Evolutionary conservation across 1,140 invertebrate genomes (phyloP).

Genomic region (Dreissena rostriformis): DNA sequence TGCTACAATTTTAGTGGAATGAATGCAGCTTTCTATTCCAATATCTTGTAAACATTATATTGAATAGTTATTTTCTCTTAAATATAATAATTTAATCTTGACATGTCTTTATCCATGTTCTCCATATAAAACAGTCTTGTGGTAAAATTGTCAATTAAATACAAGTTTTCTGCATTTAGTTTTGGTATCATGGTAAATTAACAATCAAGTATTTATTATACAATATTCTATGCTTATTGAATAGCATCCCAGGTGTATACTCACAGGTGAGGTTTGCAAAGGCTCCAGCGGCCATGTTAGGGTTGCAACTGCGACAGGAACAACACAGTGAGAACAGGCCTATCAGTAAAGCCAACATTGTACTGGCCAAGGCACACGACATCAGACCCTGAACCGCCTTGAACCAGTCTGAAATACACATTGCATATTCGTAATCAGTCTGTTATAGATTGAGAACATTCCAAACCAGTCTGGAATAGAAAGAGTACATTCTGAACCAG

Average conservation of each 20-base stretch:
- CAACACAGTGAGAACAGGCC: slow-evolving; percentile 77
- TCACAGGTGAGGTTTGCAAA: slow-evolving; percentile 77
- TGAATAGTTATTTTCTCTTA: too few relatives aligned
- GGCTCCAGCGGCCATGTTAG: slow-evolving; percentile 73
- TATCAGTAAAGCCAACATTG: slow-evolving; percentile 72
- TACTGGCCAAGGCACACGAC: slow-evolving; percentile 73
- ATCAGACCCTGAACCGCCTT: slow-evolving; percentile 78
- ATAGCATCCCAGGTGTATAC: slow-evolving; percentile 49
- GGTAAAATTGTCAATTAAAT: too few relatives aligned
- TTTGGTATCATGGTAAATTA: not conserved
- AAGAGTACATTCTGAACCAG: not conserved
- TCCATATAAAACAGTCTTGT: too few relatives aligned
- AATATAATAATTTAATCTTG: too few relatives aligned
- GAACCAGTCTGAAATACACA: slow-evolving; percentile 75
- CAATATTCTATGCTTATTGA: not conserved
- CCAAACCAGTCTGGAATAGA: not conserved
- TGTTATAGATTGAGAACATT: not conserved
- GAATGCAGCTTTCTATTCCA: too few relatives aligned
- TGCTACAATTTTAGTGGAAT: too few relatives aligned
- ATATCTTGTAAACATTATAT: too few relatives aligned
- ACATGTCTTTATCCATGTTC: too few relatives aligned
- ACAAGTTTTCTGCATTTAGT: not conserved
- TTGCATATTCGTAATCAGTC: not conserved
- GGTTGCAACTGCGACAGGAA: slow-evolving; percentile 74
- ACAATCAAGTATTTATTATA: not conserved